Base-by-base conservation (phyloP, 1,140 invertebrate genomes). In the Parasteatoda tepidariorum region DNA sequence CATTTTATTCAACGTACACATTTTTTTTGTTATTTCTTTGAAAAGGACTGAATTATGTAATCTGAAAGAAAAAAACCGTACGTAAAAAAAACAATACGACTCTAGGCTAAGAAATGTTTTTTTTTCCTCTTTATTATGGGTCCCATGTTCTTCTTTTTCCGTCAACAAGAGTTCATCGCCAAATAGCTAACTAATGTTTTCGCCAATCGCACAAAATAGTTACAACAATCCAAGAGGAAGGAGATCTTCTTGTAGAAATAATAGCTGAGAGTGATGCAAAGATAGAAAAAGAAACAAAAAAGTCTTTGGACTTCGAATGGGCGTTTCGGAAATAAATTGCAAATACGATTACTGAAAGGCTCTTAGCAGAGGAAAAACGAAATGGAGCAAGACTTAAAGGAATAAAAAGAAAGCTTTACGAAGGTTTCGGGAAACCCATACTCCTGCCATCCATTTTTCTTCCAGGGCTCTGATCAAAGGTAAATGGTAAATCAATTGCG, bases 281-380 rank as follows among this genome's bases (percentile, higher is more conserved):
- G 13, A 38, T 61, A 61, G 22, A 48, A 30, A 31, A 34, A 31
- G 22, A 48, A 61, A 66, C 48, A 64, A 76, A 64, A 30, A 30
- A 15, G 11, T 64, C 26, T 41, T 31, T 11, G 15, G 34, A 76
- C 74, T 62, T 48, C 41, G 61, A 76, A 76, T 76, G 59, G 74
- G 74, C 74, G 74, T 76, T 76, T 38, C 74, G 59, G 24, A 66
- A 76, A 76, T 76, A 76, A 76, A 76, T 76, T 76, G 74, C 74
- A 76, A 76, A 76, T 61, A 66, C 74, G 74, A 76, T 76, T 66
- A 64, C 74, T 18, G 61, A 31, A 57, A 64, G 74, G 15, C 30
- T 34, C 30, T 34, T 59, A 59, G 55, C 57, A 59, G 57, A 59
- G 31, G 71, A 22, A 13, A 57, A 67, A 38, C 28, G 55, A 28